These are phyloP conservation scores for Pristionchus japonicus DNA, from an alignment of 2,888 invertebrate species.

Conservation along the genomic window DNA sequence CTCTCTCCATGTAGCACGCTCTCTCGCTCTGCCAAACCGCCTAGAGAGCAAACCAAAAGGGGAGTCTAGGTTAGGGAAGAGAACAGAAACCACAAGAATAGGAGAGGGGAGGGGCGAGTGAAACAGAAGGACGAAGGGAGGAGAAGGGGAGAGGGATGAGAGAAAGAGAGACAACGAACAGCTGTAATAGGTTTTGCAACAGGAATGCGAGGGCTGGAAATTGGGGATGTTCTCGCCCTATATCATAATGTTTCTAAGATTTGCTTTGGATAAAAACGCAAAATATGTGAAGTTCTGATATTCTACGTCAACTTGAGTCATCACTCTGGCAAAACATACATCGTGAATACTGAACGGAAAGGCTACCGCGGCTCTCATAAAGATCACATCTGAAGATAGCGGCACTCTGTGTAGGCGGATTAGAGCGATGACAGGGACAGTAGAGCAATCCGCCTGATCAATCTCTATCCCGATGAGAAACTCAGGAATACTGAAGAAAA, in stretches of 20 bases:
- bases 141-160: background rate
- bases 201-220: background rate
- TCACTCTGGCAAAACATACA: background rate
- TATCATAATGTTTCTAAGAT: background rate
- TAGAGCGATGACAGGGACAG: background rate
- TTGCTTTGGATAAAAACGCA: background rate
- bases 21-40: background rate
- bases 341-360: background rate
- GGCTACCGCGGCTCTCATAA: background rate
- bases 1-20: background rate
- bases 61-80: background rate
- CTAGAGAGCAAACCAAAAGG: background rate
- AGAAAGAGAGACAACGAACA: constrained; percentile 5
- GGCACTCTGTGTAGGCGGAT: background rate
- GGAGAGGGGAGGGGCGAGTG: background rate
- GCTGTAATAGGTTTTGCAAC: constrained; percentile 29
- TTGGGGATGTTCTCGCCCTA: background rate
- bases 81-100: background rate
- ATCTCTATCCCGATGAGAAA: background rate
- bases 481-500: background rate
- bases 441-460: background rate
- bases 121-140: background rate
- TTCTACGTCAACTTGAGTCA: background rate
- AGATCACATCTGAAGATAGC: background rate
- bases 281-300: background rate